These are phyloP conservation scores for Monopterus albus DNA, from an alignment of 2,113 vertebrate genomes.

Conservation along the genomic window DNA sequence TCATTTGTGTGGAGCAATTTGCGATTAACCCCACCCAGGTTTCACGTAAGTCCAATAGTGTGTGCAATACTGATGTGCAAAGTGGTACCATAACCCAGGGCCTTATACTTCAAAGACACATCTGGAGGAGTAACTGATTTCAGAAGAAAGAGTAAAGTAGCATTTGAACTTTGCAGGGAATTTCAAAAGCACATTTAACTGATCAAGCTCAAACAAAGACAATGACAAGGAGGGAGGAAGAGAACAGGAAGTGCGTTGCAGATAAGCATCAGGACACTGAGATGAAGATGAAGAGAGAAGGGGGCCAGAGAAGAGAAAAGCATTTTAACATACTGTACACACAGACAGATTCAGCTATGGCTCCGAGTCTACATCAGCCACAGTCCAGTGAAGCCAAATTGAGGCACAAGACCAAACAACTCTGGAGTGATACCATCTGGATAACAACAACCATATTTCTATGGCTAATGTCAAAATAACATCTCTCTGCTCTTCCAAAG, in stretches of 20 bases:
- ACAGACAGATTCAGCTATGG: neutral
- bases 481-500: too few species aligned
- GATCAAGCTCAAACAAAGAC: neutral
- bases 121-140: neutral
- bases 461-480: conserved; percentile 32
- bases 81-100: neutral
- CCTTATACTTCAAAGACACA: conserved; percentile 27
- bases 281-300: neutral
- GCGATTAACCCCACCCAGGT: conserved; percentile 1
- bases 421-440: conserved; percentile 21
- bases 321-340: conserved; percentile 1
- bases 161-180: neutral
- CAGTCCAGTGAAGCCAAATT: conserved; percentile 28
- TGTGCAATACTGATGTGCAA: neutral
- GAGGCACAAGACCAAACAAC: conserved; percentile 17
- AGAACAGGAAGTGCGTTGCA: neutral
- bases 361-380: conserved; percentile 4
- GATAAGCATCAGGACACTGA: neutral
- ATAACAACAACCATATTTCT: conserved; percentile 41
- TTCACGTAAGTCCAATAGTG: neutral
- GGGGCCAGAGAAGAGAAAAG: neutral
- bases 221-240: neutral
- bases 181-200: neutral
- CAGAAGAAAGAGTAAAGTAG: neutral
- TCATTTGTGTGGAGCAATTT: neutral